These are phyloP conservation scores for Aleiodes leptofemur DNA, from an alignment of 2,888 invertebrate genomes.

Conservation along the genomic window DNA sequence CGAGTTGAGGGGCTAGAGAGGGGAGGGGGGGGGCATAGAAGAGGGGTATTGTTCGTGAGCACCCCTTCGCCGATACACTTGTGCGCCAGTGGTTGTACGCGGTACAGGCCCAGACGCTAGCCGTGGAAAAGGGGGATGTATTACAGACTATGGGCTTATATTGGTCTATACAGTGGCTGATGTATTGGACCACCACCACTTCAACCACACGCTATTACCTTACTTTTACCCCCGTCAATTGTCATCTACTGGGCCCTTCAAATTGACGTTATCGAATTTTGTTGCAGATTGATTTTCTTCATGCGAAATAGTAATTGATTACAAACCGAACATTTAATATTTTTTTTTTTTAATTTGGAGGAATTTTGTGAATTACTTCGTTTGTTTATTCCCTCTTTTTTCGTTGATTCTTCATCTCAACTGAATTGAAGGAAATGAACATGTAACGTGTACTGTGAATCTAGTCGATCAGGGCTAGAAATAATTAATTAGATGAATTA, in stretches of 20 bases:
- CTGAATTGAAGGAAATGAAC: no score
- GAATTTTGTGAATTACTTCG: background rate
- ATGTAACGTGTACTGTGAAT: no score
- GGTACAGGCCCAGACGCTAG: slow-evolving; percentile 35
- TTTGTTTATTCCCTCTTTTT: no score
- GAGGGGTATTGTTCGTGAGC: slow-evolving; percentile 69
- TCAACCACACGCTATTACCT: slow-evolving; percentile 51
- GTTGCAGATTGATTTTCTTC: background rate
- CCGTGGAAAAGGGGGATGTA: slow-evolving; percentile 31
- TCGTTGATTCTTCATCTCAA: no score
- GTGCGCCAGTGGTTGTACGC: slow-evolving; percentile 51
- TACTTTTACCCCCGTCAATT: slow-evolving; percentile 43
- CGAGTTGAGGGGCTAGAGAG: background rate
- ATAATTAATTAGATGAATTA: no score
- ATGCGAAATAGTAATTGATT: background rate
- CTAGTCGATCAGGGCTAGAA: no score
- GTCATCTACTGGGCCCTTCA: background rate
- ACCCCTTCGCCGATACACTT: slow-evolving; percentile 70
- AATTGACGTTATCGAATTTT: slow-evolving; percentile 16
- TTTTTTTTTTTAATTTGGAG: background rate
- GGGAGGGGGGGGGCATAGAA: background rate
- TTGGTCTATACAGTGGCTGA: slow-evolving; percentile 30
- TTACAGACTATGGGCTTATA: slow-evolving; percentile 8
- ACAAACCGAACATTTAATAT: no score
- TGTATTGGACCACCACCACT: slow-evolving; percentile 38